Evolutionary conservation across 2,113 vertebrate species (phyloP), one percentile per base, ranked within the genome.

Genomic region (Nycticorax nycticorax): DNA sequence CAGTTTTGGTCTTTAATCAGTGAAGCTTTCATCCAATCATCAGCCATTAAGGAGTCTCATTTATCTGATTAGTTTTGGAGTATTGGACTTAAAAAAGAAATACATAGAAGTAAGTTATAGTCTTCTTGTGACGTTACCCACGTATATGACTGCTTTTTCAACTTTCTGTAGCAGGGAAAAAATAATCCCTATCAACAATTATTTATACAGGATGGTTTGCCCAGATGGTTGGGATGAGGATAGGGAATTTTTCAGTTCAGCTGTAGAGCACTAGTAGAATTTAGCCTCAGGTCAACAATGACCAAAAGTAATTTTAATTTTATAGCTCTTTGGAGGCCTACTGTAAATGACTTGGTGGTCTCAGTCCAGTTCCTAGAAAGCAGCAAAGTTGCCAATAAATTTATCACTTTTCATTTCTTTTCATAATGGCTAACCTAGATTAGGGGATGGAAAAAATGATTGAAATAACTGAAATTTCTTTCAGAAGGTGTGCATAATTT

Each of bases 1-100:
- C 97, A 96, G 82, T 85, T 92, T 85, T 93, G 89, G 89, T 92
- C 91, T 95, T 97, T 96, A 97, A 97, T 97, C 97, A 97, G 95
- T 48, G 66, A 93, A 93, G 92, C 83, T 97, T 95, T 95, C 94
- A 89, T 94, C 92, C 90, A 96, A 92, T 96, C 95, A 94, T 82
- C 96, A 94, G 78, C 92, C 84, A 95, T 93, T 90, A 90, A 89
- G 93, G 35, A 95, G 60, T 80, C 82, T 96, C 69, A 71, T 95
- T 96, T 93, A 89, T 95, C 77, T 96, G 95, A 96, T 95, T 93
- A 87, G 83, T 97, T 97, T 82, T 64, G 45, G 60, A 95, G 67
- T 74, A 94, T 23, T 57, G 47, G 64, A 89, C 73, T 92, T 84
- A 63, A 79, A 87, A 67, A 88, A 73, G 33, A 59, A 74, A 79